Conservation (phyloP, 2,113 vertebrate genomes). For the Vulpes lagopus region DNA sequence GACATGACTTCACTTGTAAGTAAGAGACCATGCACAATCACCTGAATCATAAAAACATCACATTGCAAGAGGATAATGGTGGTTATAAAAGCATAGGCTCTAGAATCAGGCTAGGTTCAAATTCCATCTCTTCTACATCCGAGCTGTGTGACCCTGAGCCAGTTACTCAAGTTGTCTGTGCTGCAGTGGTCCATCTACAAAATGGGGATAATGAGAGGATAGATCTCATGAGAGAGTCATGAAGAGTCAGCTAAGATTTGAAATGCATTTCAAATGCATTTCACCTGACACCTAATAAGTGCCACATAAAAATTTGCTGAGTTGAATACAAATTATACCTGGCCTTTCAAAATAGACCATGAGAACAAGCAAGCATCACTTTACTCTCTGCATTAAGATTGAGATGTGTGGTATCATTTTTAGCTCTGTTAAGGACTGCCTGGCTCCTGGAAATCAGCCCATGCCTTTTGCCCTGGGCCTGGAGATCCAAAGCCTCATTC, state of each 20-base stretch:
- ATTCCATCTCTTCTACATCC: not conserved
- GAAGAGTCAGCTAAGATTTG: constrained; percentile 61
- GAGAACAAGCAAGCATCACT: constrained; percentile 23
- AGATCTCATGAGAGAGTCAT: not conserved
- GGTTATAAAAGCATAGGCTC: not conserved
- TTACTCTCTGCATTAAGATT: constrained; percentile 9
- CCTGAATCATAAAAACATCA: not conserved
- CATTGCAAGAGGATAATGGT: not conserved
- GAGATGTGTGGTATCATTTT: constrained; percentile 14
- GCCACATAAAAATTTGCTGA: constrained; percentile 31
- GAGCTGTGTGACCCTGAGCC: not conserved
- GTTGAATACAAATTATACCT: constrained; percentile 55
- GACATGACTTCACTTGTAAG: not conserved
- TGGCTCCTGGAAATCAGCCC: not conserved
- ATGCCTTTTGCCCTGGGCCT: constrained; percentile 24
- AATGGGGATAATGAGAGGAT: not conserved
- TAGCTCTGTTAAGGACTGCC: not conserved
- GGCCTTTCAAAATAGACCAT: constrained; percentile 65
- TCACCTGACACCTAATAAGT: not conserved
- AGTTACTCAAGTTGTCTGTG: not conserved
- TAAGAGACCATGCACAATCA: not conserved
- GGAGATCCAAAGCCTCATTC: constrained; percentile 31
- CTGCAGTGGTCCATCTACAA: not conserved
- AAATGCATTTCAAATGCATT: constrained; percentile 8
- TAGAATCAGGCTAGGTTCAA: not conserved